A percentile compares a stretch with the other conserved stretches of the same genome.
phyloP scores from a whole-genome alignment of 2,888 invertebrate genomes.

The Cantharis lateralis region DNA sequence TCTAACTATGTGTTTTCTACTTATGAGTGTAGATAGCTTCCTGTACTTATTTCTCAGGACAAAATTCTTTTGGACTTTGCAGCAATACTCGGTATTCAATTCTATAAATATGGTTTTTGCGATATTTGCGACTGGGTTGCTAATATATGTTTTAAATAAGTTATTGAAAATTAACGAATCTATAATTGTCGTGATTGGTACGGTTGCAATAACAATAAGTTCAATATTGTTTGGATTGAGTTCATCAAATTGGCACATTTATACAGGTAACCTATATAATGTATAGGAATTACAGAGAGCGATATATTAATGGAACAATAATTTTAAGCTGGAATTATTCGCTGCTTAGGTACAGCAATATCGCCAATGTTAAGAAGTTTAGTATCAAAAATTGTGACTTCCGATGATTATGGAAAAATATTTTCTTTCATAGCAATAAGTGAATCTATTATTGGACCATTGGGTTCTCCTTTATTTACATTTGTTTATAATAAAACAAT shows the following conservation, averaged over 20 bases:
- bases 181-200: slow-evolving; percentile 53
- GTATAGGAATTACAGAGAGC: neutral
- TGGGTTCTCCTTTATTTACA: slow-evolving; percentile 67
- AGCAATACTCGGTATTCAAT: slow-evolving; percentile 64
- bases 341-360: slow-evolving; percentile 57
- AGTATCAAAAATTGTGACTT: slow-evolving; percentile 64
- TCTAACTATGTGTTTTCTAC: slow-evolving; percentile 50
- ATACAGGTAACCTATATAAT: slow-evolving; percentile 53
- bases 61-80: slow-evolving; percentile 69
- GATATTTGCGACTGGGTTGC: slow-evolving; percentile 62
- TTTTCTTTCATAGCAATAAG: slow-evolving; percentile 70
- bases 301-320: neutral
- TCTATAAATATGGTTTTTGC: slow-evolving; percentile 59
- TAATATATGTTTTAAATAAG: slow-evolving; percentile 62
- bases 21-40: slow-evolving; percentile 32
- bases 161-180: slow-evolving; percentile 56
- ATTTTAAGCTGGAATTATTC: neutral
- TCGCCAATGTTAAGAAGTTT: slow-evolving; percentile 65
- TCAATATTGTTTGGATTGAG: slow-evolving; percentile 50
- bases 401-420: slow-evolving; percentile 65
- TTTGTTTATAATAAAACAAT: slow-evolving; percentile 66
- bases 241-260: slow-evolving; percentile 59
- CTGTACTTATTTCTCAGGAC: slow-evolving; percentile 66
- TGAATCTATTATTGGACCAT: slow-evolving; percentile 67
- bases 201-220: slow-evolving; percentile 35